A percentile compares a stretch with the other conserved stretches of the same genome.
These are phyloP conservation scores for Phaonia tiefii DNA, from an alignment of 2,888 invertebrate species.

Conservation along the genomic window DNA sequence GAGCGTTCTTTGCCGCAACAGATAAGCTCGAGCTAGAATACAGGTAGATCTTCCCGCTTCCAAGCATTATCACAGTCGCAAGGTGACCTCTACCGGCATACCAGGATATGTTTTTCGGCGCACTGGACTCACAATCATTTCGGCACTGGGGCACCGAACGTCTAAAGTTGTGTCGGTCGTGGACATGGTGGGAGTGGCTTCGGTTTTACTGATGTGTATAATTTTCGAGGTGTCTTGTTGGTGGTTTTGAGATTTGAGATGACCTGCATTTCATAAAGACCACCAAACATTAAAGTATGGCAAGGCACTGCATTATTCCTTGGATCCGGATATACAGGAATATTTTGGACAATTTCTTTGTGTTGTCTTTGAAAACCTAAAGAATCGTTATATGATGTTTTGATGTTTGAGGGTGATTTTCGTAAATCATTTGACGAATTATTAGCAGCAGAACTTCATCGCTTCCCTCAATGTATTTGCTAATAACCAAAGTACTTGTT, in stretches of 20 bases:
- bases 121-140: constrained; percentile 87
- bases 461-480: constrained; percentile 77
- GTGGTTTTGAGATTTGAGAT: constrained; percentile 75
- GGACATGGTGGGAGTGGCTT: constrained; percentile 53
- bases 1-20: constrained; percentile 89
- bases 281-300: constrained; percentile 77
- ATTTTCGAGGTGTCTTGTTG: constrained; percentile 21
- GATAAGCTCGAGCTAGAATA: constrained; percentile 89
- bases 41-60: constrained; percentile 81
- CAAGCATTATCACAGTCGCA: constrained; percentile 84
- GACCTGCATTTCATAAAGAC: constrained; percentile 78
- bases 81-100: constrained; percentile 86
- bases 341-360: constrained; percentile 77
- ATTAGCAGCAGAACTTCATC: constrained; percentile 43
- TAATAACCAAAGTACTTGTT: constrained; percentile 78
- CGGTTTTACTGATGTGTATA: background rate
- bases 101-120: constrained; percentile 90
- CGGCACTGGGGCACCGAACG: constrained; percentile 90
- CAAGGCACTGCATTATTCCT: constrained; percentile 78
- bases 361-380: constrained; percentile 72
- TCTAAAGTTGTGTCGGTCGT: constrained; percentile 83
- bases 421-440: background rate
- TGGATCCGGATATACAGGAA: constrained; percentile 78
- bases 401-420: constrained; percentile 6
- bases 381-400: constrained; percentile 53